Conservation (phyloP, 2,797 vertebrate species). For the Ibycter americanus region DNA sequence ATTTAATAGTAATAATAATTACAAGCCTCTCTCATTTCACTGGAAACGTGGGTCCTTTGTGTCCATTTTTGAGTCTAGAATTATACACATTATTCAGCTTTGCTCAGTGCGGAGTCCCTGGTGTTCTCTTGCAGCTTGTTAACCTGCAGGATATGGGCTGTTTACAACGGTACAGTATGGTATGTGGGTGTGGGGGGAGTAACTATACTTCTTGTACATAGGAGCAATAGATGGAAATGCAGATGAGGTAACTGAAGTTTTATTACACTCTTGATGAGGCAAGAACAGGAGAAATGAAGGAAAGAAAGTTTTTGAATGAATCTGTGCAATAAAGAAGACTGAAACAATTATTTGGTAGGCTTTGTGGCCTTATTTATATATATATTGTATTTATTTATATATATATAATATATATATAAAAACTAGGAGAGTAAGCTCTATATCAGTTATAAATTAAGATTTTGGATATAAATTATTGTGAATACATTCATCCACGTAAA, state of each 20-base stretch:
- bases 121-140: neutral
- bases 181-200: accelerated
- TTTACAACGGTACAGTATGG: neutral
- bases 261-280: neutral
- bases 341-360: neutral
- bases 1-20: neutral
- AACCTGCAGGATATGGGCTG: neutral
- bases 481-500: neutral
- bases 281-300: neutral
- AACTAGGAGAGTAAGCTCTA: neutral
- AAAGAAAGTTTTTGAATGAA: neutral
- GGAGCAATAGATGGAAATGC: neutral
- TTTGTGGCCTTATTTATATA: neutral
- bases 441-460: neutral
- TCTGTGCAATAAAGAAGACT: neutral
- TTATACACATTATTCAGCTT: neutral
- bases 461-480: neutral
- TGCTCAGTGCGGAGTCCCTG: neutral
- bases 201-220: neutral
- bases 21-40: neutral
- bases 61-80: neutral
- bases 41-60: neutral
- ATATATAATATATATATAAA: too few species aligned
- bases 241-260: neutral
- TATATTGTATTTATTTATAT: too few species aligned